Base-by-base conservation (phyloP, 2,113 vertebrate species). In the Malurus alboscapulatus region DNA sequence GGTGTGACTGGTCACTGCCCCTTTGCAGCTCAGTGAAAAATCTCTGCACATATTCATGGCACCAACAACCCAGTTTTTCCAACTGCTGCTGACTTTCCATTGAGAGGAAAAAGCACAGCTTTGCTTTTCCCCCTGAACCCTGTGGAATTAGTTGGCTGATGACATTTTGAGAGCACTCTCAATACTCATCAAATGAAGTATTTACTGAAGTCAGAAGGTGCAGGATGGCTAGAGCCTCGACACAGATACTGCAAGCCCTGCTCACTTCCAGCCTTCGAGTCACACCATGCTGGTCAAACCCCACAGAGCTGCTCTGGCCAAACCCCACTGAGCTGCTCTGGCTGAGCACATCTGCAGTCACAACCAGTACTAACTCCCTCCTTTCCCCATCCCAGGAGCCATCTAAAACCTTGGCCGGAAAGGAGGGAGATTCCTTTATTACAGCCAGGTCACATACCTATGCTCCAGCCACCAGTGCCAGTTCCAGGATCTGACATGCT, bases 401-500 rank as follows among this genome's bases (percentile, higher is more conserved):
- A 54, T 9, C 69, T 75, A 68, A 75, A 86, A 48, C 22, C 53
- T 7, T 34, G 21, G 12, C 17, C 17, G 34, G 24, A 68, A 50
- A 29, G 50, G 7, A 36, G 2, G 11, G 5, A 44, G 21, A 67
- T 25, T 54, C 26, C 51, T 67, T 76, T 47, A 4, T 40, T 40
- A 26, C 50, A 45, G 32, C 17, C 55, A n/a, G 29, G 25, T 55
- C 32, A 83, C 84, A 91, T 95, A 99, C 99, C 98, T 96, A 98
- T 93, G 95, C 93, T 99, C 99, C 99, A 99, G 91, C 98, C 97
- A 38, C 97, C 96, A 0, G 97, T 96, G 86, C 97, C 98, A 91
- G 98, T 95, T 25, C 98, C 98, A 61, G 99, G 99, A 94, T 99
- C 99, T 2, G 99, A 99, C 95, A 98, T 98, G 94, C 99, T 99